Evolutionary conservation across 92 coral and sea anemone genomes (phyloP).

Genomic region (Bergia puertoricense): DNA sequence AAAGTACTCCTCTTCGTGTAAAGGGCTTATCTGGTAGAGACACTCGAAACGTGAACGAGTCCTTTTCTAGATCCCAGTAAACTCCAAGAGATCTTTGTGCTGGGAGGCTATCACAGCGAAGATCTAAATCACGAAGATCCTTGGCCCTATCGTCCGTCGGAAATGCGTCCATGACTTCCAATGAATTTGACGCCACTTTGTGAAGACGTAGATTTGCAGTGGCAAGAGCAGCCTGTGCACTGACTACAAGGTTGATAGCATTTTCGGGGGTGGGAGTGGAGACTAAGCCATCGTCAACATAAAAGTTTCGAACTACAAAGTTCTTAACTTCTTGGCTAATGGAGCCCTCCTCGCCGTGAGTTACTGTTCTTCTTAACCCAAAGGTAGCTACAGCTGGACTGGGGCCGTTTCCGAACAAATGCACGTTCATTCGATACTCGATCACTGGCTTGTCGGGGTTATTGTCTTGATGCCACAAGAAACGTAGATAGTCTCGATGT

Average conservation of each 20-base stretch:
- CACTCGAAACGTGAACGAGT: not conserved
- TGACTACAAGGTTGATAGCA: not conserved
- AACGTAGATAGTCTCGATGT: not conserved
- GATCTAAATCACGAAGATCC: not conserved
- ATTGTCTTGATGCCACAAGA: not conserved
- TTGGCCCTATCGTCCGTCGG: not conserved
- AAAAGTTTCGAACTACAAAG: conserved; percentile 19
- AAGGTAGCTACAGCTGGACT: not conserved
- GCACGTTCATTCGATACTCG: not conserved
- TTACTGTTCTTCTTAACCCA: too few relatives aligned
- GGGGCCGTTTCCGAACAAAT: not conserved
- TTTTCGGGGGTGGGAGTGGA: not conserved
- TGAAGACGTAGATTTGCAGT: conserved; percentile 19
- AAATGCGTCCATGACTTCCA: conserved; percentile 2
- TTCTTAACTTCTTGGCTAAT: too few relatives aligned
- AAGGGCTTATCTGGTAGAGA: not conserved
- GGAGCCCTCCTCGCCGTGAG: too few relatives aligned
- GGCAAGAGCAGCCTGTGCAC: conserved; percentile 17
- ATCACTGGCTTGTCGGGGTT: not conserved
- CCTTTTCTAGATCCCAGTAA: not conserved
- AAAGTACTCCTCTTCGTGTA: not conserved
- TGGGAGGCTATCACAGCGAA: not conserved
- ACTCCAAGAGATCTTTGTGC: not conserved
- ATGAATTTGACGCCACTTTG: conserved; percentile 9
- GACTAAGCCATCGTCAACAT: conserved; percentile 36